Evolutionary conservation across 2,888 invertebrate species (phyloP).

Genomic region (Macrosiphum euphorbiae): DNA sequence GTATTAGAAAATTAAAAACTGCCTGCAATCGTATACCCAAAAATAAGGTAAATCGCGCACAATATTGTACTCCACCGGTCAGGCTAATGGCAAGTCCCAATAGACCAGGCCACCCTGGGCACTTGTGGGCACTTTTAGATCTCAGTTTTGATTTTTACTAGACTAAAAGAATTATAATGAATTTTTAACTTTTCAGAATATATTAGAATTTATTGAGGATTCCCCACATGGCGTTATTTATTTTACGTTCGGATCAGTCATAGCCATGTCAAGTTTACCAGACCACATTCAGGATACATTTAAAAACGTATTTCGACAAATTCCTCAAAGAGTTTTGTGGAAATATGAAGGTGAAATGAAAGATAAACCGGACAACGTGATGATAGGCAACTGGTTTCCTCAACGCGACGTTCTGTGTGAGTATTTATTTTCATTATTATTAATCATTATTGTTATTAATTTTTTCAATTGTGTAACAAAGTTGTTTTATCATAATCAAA

Average conservation of each 20-base stretch:
- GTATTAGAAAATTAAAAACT: too few species aligned
- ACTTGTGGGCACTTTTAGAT: not conserved
- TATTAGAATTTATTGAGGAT: conserved; percentile 45
- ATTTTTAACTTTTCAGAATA: conserved; percentile 39
- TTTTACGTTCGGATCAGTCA: conserved; percentile 46
- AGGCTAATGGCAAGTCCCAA: too few species aligned
- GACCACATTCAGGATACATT: conserved; percentile 46
- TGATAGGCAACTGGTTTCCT: conserved; percentile 49
- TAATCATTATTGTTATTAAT: not conserved
- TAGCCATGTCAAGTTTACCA: conserved; percentile 45
- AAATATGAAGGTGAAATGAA: conserved; percentile 58
- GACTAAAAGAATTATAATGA: not conserved
- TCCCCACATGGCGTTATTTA: conserved; percentile 40
- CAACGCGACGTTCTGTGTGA: conserved; percentile 39
- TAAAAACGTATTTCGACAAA: conserved; percentile 29
- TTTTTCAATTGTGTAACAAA: too few species aligned
- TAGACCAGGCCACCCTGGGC: too few species aligned
- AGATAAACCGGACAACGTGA: conserved; percentile 43
- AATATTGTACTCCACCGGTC: too few species aligned
- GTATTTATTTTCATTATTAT: not conserved
- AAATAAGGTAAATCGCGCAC: too few species aligned
- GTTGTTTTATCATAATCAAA: too few species aligned
- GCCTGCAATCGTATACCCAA: too few species aligned
- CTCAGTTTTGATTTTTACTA: not conserved
- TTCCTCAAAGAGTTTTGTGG: conserved; percentile 48